Conservation (phyloP, 1,140 invertebrate species). For the Drosophila sproati region DNA sequence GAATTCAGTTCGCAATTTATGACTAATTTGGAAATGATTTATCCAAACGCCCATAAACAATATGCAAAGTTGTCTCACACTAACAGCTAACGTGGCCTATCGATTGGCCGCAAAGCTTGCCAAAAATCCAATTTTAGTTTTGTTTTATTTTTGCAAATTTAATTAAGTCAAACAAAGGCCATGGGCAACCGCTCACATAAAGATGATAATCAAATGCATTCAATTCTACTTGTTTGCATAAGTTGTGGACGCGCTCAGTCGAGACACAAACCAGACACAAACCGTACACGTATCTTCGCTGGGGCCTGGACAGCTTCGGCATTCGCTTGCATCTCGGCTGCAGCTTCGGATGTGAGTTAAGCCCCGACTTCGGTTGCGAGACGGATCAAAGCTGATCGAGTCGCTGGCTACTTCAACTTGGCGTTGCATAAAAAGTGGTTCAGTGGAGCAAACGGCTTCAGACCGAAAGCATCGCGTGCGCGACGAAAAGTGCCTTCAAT, state of each 20-base stretch:
- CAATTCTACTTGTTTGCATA: conserved; percentile 8
- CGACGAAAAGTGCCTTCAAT: conserved; percentile 32
- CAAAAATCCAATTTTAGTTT: conserved; percentile 31
- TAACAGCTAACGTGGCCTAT: conserved; percentile 30
- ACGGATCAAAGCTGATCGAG: conserved; percentile 22
- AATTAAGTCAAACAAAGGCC: conserved; percentile 54
- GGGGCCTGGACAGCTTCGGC: conserved; percentile 35
- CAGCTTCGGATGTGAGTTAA: conserved; percentile 1
- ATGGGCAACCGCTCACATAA: conserved; percentile 42
- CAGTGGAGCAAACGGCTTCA: conserved; percentile 83
- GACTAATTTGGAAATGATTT: conserved; percentile 73
- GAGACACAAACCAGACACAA: conserved; percentile 55
- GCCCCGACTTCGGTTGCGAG: conserved; percentile 6
- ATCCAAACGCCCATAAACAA: conserved; percentile 73
- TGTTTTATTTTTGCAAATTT: conserved; percentile 31
- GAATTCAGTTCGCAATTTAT: conserved; percentile 59
- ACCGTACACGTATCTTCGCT: conserved; percentile 30
- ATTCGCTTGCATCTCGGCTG: not conserved
- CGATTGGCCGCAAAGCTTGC: conserved; percentile 23
- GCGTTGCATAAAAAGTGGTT: conserved; percentile 80
- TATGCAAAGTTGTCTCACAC: conserved; percentile 26
- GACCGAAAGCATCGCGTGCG: conserved; percentile 59
- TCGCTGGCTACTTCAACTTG: conserved; percentile 66
- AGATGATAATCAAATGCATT: conserved; percentile 50
- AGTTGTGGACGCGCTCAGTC: conserved; percentile 28